Conservation (phyloP, 1,140 invertebrate species). For the Proctacanthus coquilletti region DNA sequence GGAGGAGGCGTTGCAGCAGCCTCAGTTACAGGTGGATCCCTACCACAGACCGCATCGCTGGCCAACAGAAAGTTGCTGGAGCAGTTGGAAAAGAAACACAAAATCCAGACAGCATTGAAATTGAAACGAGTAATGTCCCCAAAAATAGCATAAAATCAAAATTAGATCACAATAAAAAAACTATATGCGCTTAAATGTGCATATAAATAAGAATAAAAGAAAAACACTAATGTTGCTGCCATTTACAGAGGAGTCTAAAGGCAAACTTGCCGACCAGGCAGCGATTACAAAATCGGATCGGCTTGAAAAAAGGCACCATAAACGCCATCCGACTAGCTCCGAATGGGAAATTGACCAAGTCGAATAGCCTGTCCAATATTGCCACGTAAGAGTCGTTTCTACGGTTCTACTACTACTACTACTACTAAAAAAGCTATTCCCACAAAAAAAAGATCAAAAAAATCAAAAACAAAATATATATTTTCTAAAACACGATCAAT, state of each 20-base stretch:
- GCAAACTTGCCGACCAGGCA: slow-evolving; percentile 10
- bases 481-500: neutral
- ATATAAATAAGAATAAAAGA: neutral
- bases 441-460: slow-evolving; percentile 4
- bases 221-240: slow-evolving; percentile 3
- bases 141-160: slow-evolving; percentile 10
- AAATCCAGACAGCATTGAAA: slow-evolving; percentile 23
- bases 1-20: slow-evolving; percentile 2
- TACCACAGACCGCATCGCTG: slow-evolving; percentile 11
- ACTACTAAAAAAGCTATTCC: slow-evolving; percentile 6
- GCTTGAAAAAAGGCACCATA: slow-evolving; percentile 12
- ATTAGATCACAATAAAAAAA: slow-evolving; percentile 6
- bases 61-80: slow-evolving; percentile 22
- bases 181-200: neutral
- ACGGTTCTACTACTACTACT: slow-evolving; percentile 10
- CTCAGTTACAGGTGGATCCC: neutral
- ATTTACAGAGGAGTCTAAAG: slow-evolving; percentile 30
- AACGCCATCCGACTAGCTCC: slow-evolving; percentile 22
- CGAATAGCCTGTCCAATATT: slow-evolving; percentile 21
- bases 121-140: slow-evolving; percentile 26
- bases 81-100: slow-evolving; percentile 24
- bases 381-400: slow-evolving; percentile 27
- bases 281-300: neutral
- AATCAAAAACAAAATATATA: slow-evolving; percentile 5
- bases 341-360: slow-evolving; percentile 19